Percentiles rank a stretch among this genome's conserved stretches.
phyloP scores from a whole-genome alignment of 2,797 vertebrate genomes.

The Clarias laeviceps region DNA sequence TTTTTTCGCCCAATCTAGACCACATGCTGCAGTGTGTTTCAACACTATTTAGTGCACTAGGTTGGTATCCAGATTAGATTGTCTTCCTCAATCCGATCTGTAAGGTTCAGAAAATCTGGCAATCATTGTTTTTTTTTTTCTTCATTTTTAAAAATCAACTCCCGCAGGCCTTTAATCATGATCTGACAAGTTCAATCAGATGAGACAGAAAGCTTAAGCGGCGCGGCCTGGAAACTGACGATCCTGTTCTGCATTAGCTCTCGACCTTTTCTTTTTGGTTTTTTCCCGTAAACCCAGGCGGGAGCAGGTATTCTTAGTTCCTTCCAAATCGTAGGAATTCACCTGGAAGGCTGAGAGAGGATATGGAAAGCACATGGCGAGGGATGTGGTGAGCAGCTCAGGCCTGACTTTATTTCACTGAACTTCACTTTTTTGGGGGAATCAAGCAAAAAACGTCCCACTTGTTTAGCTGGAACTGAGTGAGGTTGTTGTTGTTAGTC shows the following conservation, averaged over 20 bases:
- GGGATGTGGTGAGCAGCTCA: background rate
- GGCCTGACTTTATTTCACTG: too few relatives aligned
- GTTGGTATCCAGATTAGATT: background rate
- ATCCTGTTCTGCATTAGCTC: background rate
- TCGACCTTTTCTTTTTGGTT: too few relatives aligned
- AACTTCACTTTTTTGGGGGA: background rate
- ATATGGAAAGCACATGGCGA: background rate
- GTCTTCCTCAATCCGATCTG: background rate
- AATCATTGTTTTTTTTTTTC: background rate
- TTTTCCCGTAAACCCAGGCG: background rate
- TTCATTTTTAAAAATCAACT: background rate
- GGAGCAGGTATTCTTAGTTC: background rate
- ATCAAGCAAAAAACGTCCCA: background rate
- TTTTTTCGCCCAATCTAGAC: background rate
- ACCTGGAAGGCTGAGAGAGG: background rate
- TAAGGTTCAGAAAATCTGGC: background rate
- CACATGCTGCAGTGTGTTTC: background rate
- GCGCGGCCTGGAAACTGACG: too few relatives aligned
- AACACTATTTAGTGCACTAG: background rate
- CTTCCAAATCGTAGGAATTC: background rate
- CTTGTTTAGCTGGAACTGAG: too few relatives aligned
- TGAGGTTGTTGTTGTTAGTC: background rate
- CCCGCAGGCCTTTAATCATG: background rate
- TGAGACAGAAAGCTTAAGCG: background rate
- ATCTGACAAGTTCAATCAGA: slow-evolving; percentile 4